These are phyloP conservation scores for Acrobasis consociella DNA, from an alignment of 2,888 invertebrate species.

Conservation along the genomic window DNA sequence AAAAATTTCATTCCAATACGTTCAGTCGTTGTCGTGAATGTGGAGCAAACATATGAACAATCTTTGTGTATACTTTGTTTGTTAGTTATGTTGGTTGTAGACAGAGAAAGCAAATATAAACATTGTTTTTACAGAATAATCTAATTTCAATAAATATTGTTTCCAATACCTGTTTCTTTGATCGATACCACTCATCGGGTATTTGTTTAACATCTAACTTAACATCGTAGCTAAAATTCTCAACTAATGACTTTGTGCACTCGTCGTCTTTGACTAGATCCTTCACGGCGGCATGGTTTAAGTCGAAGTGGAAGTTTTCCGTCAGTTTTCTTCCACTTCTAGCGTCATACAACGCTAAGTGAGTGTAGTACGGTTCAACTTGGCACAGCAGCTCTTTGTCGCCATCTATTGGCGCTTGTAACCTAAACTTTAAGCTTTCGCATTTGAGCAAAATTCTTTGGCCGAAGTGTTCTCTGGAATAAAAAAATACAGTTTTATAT, in stretches of 20 bases:
- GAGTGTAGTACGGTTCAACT: constrained; percentile 97
- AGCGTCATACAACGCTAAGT: constrained; percentile 94
- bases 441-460: constrained; percentile 92
- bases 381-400: constrained; percentile 90
- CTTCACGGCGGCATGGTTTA: constrained; percentile 88
- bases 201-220: constrained; percentile 87
- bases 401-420: constrained; percentile 90
- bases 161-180: constrained; percentile 82
- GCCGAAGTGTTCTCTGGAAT: constrained; percentile 91
- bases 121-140: background rate
- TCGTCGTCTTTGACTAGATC: constrained; percentile 78
- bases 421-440: constrained; percentile 91
- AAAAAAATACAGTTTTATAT: constrained; percentile 18
- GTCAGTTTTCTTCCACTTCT: constrained; percentile 93
- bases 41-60: too few relatives aligned
- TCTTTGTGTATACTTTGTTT: too few relatives aligned
- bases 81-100: too few relatives aligned
- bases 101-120: too few relatives aligned
- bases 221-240: constrained; percentile 79
- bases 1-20: too few relatives aligned
- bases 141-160: constrained; percentile 3
- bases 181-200: constrained; percentile 88
- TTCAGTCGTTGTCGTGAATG: too few relatives aligned
- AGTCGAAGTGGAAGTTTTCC: constrained; percentile 96
- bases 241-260: constrained; percentile 76